These are phyloP conservation scores for Patella caerulea DNA, from an alignment of 2,888 invertebrate species.

Conservation along the genomic window DNA sequence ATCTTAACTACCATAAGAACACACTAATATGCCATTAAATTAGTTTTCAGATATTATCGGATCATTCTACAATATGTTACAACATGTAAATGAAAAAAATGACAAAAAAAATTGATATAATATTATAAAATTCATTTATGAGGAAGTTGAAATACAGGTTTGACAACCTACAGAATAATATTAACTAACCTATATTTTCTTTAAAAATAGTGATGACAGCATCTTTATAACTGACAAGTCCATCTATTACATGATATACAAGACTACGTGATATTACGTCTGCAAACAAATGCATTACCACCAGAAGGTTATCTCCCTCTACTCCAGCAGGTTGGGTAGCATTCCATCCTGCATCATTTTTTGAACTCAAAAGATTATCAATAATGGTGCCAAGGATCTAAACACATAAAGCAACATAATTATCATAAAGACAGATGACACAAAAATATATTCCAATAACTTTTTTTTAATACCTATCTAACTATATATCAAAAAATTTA, in stretches of 20 bases:
- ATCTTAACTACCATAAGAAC: too few species aligned
- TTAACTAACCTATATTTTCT: constrained; percentile 48
- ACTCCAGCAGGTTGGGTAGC: constrained; percentile 65
- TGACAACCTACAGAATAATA: neutral
- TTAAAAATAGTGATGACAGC: constrained; percentile 45
- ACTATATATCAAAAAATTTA: too few species aligned
- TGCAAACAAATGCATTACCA: constrained; percentile 59
- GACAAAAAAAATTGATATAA: neutral
- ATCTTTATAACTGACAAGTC: constrained; percentile 38
- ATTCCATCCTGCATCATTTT: constrained; percentile 66
- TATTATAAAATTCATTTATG: neutral
- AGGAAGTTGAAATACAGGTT: neutral
- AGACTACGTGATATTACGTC: constrained; percentile 56
- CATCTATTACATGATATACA: constrained; percentile 58
- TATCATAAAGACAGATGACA: too few species aligned
- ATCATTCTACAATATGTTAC: neutral
- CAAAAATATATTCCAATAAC: too few species aligned
- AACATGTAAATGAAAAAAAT: neutral
- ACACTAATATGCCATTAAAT: too few species aligned
- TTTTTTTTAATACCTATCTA: too few species aligned
- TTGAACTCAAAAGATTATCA: constrained; percentile 55
- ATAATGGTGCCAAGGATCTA: constrained; percentile 56
- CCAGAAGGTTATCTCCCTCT: constrained; percentile 65
- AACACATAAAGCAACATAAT: neutral
- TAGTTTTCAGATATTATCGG: neutral